A percentile compares a stretch with the other conserved stretches of the same genome.
Conservation (phyloP, 2,888 invertebrate species). For the Lapara coniferarum region DNA sequence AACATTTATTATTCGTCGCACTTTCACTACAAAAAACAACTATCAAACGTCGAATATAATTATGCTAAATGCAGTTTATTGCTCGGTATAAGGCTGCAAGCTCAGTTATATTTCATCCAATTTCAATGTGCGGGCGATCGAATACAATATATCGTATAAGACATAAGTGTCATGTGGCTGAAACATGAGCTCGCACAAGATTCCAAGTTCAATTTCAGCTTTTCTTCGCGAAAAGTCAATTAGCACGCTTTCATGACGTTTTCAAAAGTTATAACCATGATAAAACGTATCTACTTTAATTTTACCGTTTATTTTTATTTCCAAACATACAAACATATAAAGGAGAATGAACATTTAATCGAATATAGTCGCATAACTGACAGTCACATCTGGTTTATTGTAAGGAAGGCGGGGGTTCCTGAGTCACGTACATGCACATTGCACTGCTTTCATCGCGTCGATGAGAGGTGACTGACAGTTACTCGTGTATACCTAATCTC, state of each 20-base stretch:
- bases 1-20: constrained; percentile 39
- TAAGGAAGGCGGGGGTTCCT: too few relatives aligned
- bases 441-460: too few relatives aligned
- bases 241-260: not conserved
- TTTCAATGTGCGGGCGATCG: not conserved
- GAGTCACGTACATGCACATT: too few relatives aligned
- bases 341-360: too few relatives aligned
- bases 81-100: not conserved
- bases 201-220: constrained; percentile 1
- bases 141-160: not conserved
- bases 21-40: constrained; percentile 28
- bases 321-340: too few relatives aligned
- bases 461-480: too few relatives aligned
- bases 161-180: too few relatives aligned
- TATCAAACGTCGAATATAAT: constrained; percentile 27
- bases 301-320: not conserved
- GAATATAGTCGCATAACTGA: too few relatives aligned
- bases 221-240: constrained; percentile 2
- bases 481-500: too few relatives aligned
- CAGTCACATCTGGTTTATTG: too few relatives aligned
- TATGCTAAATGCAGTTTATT: constrained; percentile 25
- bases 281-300: not conserved
- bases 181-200: not conserved
- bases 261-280: constrained; percentile 15
- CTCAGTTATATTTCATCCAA: not conserved